A percentile compares a stretch with the other conserved stretches of the same genome.
These are phyloP conservation scores for Myopa tessellatipennis DNA, from an alignment of 2,888 invertebrate genomes.

Conservation along the genomic window DNA sequence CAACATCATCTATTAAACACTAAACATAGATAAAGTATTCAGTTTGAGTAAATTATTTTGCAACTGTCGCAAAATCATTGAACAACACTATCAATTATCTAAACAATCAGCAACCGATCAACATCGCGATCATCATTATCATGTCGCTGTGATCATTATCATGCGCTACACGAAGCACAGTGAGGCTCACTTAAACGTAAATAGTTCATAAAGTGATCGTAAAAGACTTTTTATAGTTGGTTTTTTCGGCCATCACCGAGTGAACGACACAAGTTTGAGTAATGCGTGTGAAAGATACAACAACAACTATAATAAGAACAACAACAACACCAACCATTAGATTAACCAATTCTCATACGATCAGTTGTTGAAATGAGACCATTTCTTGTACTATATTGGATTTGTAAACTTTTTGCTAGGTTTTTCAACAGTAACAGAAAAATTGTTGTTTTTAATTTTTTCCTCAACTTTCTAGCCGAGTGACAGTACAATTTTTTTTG, in stretches of 20 bases:
- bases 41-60: too few species aligned
- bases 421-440: too few species aligned
- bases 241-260: constrained; percentile 49
- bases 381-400: too few species aligned
- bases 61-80: too few species aligned
- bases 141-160: constrained; percentile 42
- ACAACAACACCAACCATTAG: neutral
- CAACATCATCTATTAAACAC: too few species aligned
- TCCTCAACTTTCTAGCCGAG: too few species aligned
- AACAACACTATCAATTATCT: too few species aligned
- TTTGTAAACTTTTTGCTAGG: too few species aligned
- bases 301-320: neutral
- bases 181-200: constrained; percentile 61
- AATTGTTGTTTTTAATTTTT: too few species aligned
- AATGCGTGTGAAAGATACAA: neutral
- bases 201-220: constrained; percentile 66
- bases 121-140: constrained; percentile 22
- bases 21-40: too few species aligned
- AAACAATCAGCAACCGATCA: neutral
- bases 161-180: constrained; percentile 52
- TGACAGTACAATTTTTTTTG: too few species aligned
- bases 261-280: neutral
- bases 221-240: constrained; percentile 61
- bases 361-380: neutral
- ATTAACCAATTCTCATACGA: neutral